A percentile compares a stretch with the other conserved stretches of the same genome.
These are phyloP conservation scores for Parascotia fuliginaria DNA, from an alignment of 2,888 invertebrate species.

Conservation along the genomic window DNA sequence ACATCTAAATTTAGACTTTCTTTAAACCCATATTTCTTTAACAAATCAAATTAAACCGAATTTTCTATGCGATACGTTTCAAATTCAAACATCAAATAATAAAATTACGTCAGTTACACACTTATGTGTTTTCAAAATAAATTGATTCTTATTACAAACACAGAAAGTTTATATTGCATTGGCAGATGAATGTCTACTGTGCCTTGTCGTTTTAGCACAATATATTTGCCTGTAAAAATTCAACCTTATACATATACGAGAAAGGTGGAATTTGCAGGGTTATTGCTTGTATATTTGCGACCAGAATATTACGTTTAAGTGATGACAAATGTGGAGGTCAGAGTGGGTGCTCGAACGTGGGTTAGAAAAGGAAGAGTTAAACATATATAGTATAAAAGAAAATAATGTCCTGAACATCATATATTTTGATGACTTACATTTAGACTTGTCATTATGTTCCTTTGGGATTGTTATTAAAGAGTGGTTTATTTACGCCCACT, in stretches of 20 bases:
- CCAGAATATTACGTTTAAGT: conserved; percentile 48
- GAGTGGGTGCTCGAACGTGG: conserved; percentile 30
- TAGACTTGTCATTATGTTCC: conserved; percentile 15
- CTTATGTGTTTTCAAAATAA: conserved; percentile 17
- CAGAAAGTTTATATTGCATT: conserved; percentile 33
- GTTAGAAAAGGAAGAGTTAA: conserved; percentile 27
- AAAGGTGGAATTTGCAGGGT: conserved; percentile 19
- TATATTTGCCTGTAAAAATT: conserved; percentile 10
- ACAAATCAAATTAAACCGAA: conserved; percentile 15
- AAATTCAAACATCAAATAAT: conserved; percentile 9
- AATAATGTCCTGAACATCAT: conserved; percentile 32
- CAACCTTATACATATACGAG: not conserved
- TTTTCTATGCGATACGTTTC: not conserved
- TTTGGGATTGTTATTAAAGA: conserved; percentile 27
- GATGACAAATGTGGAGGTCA: conserved; percentile 51
- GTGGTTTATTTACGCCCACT: conserved; percentile 2
- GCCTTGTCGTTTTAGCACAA: conserved; percentile 41
- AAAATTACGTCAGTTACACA: conserved; percentile 26
- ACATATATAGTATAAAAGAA: conserved; percentile 38
- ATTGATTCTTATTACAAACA: conserved; percentile 35
- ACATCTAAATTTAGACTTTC: conserved; percentile 60
- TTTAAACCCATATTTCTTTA: conserved; percentile 13
- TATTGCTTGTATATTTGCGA: conserved; percentile 33
- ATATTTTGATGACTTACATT: conserved; percentile 34
- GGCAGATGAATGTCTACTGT: conserved; percentile 14